phyloP scores from a whole-genome alignment of 1,140 invertebrate species.

The Arion vulgaris region DNA sequence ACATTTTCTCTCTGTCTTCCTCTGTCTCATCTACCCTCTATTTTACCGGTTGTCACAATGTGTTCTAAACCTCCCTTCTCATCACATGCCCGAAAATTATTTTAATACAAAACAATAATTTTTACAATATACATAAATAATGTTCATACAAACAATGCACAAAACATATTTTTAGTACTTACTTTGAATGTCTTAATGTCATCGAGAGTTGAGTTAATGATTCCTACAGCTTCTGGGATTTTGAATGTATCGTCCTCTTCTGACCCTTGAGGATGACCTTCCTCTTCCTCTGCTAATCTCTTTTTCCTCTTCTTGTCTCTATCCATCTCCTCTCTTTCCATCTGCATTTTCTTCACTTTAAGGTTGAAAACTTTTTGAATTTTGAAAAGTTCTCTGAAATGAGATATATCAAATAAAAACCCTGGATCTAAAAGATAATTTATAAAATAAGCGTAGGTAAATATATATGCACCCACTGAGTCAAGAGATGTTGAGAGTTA shows the following conservation, averaged over 20 bases:
- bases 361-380: conserved; percentile 87
- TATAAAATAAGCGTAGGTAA: no score
- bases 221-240: conserved; percentile 62
- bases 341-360: conserved; percentile 75
- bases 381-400: conserved; percentile 79
- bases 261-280: conserved; percentile 56
- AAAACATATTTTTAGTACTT: conserved; percentile 9
- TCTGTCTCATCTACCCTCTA: no score
- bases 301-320: conserved; percentile 65
- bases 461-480: no score
- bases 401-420: background rate
- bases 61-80: no score
- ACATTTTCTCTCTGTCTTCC: no score
- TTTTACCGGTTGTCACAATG: no score
- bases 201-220: conserved; percentile 74
- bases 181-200: conserved; percentile 85
- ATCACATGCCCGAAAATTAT: no score
- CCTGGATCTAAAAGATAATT: no score
- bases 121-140: no score
- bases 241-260: conserved; percentile 64
- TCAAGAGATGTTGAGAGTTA: no score
- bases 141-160: no score
- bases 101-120: no score
- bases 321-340: conserved; percentile 66
- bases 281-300: conserved; percentile 57